A percentile compares a stretch with the other conserved stretches of the same genome.
Conservation (phyloP, 2,797 vertebrate genomes). For the Melanotaenia trifasciata region DNA sequence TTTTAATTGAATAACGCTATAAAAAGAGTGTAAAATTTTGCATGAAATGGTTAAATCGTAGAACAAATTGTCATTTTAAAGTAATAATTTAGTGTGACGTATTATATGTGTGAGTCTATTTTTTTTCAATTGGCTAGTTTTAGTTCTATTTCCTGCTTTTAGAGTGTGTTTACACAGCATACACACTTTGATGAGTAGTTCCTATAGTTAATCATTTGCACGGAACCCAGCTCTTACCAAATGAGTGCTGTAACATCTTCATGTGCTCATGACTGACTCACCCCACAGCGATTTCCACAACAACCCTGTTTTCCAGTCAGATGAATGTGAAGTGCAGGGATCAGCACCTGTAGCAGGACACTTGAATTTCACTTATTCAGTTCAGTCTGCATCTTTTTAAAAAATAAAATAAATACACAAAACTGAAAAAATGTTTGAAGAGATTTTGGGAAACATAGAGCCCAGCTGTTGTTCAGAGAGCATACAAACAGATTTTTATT, state of each 20-base stretch:
- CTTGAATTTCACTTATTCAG: not conserved
- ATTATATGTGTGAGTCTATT: not conserved
- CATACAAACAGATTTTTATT: not conserved
- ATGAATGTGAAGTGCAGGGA: conserved; percentile 86
- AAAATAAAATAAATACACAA: not conserved
- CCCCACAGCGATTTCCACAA: conserved; percentile 88
- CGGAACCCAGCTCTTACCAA: not conserved
- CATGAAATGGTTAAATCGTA: not conserved
- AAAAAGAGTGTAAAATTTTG: not conserved
- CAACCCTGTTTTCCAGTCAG: conserved; percentile 82
- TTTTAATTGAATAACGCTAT: not conserved
- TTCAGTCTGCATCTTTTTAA: not conserved
- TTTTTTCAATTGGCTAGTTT: not conserved
- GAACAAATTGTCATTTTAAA: not conserved
- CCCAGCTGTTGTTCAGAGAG: not conserved
- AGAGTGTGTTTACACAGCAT: not conserved
- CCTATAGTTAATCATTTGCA: not conserved
- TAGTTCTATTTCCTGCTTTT: not conserved
- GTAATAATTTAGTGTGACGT: not conserved
- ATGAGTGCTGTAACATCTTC: not conserved
- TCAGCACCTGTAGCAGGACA: conserved; percentile 78
- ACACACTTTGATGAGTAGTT: not conserved
- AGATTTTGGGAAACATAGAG: not conserved
- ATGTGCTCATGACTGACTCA: conserved; percentile 65
- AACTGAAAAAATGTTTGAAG: not conserved